Evolutionary conservation across 2,888 invertebrate species (phyloP).

Genomic region (Erynnis tages): DNA sequence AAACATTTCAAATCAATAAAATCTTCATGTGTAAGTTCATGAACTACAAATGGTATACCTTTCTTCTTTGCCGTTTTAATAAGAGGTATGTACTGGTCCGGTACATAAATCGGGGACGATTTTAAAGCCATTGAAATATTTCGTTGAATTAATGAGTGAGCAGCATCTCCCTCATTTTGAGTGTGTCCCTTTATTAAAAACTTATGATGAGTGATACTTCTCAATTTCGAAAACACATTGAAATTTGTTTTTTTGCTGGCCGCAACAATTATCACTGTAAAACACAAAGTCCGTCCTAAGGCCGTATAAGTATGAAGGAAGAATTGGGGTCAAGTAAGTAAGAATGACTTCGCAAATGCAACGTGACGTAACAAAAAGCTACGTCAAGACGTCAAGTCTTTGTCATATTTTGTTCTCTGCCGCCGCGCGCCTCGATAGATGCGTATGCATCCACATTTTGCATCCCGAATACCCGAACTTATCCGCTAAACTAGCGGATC

Average conservation of each 20-base stretch:
- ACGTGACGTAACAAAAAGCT: too few relatives aligned
- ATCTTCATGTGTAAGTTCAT: slow-evolving; percentile 28
- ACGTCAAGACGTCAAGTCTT: too few relatives aligned
- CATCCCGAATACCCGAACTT: too few relatives aligned
- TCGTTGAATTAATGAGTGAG: slow-evolving; percentile 18
- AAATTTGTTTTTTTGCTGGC: slow-evolving; percentile 14
- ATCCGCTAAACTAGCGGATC: too few relatives aligned
- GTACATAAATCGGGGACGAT: slow-evolving; percentile 19
- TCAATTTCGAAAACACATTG: slow-evolving; percentile 1
- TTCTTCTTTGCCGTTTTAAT: slow-evolving; percentile 12
- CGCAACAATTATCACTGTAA: slow-evolving; percentile 9
- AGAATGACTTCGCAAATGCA: too few relatives aligned
- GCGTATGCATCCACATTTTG: too few relatives aligned
- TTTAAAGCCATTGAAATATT: slow-evolving; percentile 13
- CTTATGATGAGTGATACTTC: slow-evolving; percentile 18
- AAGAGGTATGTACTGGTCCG: slow-evolving; percentile 9
- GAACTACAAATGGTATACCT: slow-evolving; percentile 21
- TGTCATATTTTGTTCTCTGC: too few relatives aligned
- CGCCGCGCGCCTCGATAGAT: too few relatives aligned
- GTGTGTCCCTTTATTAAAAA: slow-evolving; percentile 17
- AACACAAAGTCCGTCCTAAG: too few relatives aligned
- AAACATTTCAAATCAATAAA: slow-evolving; percentile 28
- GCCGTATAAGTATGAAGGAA: too few relatives aligned
- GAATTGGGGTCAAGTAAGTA: too few relatives aligned
- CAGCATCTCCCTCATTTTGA: slow-evolving; percentile 18